Evolutionary conservation across 2,797 vertebrate species (phyloP).

Genomic region (Pachyuromys duprasi): DNA sequence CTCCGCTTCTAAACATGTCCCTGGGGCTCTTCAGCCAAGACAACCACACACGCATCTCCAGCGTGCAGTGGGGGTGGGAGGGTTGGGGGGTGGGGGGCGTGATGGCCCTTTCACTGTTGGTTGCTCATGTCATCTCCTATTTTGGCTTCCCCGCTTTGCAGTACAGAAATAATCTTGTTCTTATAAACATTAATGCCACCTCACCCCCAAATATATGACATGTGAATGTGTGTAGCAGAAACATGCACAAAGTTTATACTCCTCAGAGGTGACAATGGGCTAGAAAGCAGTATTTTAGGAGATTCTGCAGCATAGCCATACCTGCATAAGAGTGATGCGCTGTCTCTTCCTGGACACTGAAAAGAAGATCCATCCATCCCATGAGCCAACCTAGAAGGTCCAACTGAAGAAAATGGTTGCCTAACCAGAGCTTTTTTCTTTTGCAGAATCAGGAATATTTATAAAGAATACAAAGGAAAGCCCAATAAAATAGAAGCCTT

Average conservation of each 20-base stretch:
- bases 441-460: conserved; percentile 92
- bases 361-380: not conserved
- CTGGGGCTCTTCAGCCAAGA: not conserved
- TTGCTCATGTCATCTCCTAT: not conserved
- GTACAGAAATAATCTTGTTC: not conserved
- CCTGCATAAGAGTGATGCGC: not conserved
- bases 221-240: not conserved
- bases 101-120: not conserved
- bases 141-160: not conserved
- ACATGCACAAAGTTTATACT: not conserved
- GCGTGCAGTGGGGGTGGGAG: no score
- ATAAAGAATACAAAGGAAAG: conserved; percentile 91
- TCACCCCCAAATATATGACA: not conserved
- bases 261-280: not conserved
- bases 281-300: not conserved
- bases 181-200: not conserved
- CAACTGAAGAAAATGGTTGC: not conserved
- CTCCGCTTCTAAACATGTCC: not conserved
- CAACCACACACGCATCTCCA: not conserved
- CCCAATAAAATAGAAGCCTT: conserved; percentile 91
- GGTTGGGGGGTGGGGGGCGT: no score
- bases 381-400: not conserved
- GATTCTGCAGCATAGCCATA: not conserved
- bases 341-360: not conserved
- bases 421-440: not conserved